Evolutionary conservation across 64 coral and sea anemone species (phyloP).

Genomic region (Stichodactyla helianthus): DNA sequence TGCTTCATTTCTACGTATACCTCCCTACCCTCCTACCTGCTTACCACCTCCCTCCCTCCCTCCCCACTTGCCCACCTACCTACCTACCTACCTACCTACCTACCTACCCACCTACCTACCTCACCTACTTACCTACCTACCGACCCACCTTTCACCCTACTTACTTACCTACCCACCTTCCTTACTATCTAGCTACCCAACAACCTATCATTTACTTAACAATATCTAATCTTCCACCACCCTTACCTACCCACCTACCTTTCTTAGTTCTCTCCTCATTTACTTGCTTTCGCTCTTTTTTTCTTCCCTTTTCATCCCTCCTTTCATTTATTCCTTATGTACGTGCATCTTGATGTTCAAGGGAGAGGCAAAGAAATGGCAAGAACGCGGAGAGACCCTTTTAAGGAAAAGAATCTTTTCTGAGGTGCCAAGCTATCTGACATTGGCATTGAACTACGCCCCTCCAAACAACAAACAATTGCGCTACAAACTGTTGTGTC

Average conservation of each 20-base stretch:
- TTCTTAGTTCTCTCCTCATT: too few species aligned
- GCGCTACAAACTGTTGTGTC: not conserved
- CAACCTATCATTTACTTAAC: too few species aligned
- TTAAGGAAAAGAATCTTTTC: not conserved
- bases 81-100: too few species aligned
- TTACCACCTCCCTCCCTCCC: too few species aligned
- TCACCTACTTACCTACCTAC: too few species aligned
- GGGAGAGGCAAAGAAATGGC: constrained; percentile 4
- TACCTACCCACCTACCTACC: too few species aligned
- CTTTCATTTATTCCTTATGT: not conserved
- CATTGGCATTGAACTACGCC: not conserved
- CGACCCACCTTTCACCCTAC: too few species aligned
- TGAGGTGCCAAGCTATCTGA: not conserved
- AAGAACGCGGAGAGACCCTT: not conserved
- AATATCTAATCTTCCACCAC: too few species aligned
- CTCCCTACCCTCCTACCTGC: not conserved
- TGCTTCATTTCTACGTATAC: not conserved
- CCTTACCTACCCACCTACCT: too few species aligned
- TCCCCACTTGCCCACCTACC: too few species aligned
- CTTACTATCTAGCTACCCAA: too few species aligned
- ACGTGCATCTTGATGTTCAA: not conserved
- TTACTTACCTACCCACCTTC: too few species aligned
- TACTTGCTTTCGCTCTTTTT: not conserved
- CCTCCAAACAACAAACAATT: not conserved
- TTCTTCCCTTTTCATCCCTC: not conserved